A percentile compares a stretch with the other conserved stretches of the same genome.
Evolutionary conservation across 2,797 vertebrate species (phyloP).

Genomic region (Cyprinella venusta): DNA sequence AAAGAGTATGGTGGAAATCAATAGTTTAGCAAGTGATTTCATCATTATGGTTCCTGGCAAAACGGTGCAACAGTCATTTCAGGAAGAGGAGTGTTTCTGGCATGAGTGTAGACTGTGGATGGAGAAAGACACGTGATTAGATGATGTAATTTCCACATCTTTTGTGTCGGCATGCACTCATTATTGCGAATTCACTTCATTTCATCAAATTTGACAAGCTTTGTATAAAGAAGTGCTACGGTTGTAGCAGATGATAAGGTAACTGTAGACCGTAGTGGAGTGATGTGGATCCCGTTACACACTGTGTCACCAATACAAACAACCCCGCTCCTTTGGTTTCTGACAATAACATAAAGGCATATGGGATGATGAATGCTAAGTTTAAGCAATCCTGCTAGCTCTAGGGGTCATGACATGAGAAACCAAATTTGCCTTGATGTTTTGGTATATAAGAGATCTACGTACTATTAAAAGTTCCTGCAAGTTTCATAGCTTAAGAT

Average conservation of each 20-base stretch:
- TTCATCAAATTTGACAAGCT: not conserved
- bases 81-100: slow-evolving; percentile 10
- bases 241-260: slow-evolving; percentile 48
- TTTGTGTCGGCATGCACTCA: not conserved
- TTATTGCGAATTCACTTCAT: not conserved
- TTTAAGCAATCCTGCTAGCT: not conserved
- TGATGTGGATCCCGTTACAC: slow-evolving; percentile 52
- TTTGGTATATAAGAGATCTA: too few species aligned
- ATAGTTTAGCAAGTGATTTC: slow-evolving; percentile 27
- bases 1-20: not conserved
- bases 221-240: slow-evolving; percentile 34
- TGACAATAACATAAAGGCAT: slow-evolving; percentile 42
- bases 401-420: too few species aligned
- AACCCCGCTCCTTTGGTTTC: slow-evolving; percentile 31
- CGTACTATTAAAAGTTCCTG: too few species aligned
- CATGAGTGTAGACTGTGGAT: not conserved
- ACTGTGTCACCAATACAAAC: slow-evolving; percentile 34
- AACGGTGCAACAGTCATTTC: not conserved
- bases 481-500: too few species aligned
- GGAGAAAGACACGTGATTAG: not conserved
- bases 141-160: not conserved
- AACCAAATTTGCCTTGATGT: too few species aligned
- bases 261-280: slow-evolving; percentile 46
- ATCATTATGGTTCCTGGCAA: slow-evolving; percentile 29
- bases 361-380: not conserved